A percentile compares a stretch with the other conserved stretches of the same genome.
Evolutionary conservation across 2,797 vertebrate genomes (phyloP).

Genomic region (Capromys pilorides): DNA sequence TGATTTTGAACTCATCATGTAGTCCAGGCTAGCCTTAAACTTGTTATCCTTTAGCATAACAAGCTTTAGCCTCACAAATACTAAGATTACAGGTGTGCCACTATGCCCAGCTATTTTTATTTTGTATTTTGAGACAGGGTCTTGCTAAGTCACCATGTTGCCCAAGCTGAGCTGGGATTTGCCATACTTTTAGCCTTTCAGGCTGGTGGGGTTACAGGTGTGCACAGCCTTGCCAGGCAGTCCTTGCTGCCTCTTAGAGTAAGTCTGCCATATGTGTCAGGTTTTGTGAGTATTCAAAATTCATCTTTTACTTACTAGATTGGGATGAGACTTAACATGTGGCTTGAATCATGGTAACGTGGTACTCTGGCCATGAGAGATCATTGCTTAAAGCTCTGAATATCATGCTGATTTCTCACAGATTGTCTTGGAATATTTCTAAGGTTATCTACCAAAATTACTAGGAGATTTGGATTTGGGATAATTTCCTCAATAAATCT

Average conservation of each 20-base stretch:
- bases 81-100: background rate
- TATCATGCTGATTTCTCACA: background rate
- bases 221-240: background rate
- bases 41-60: background rate
- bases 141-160: background rate
- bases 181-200: background rate
- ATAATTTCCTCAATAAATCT: constrained; percentile 7
- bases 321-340: background rate
- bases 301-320: background rate
- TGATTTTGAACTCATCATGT: background rate
- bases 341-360: background rate
- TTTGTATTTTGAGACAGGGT: background rate
- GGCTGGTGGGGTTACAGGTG: background rate
- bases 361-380: background rate
- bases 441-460: background rate
- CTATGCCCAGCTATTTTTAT: background rate
- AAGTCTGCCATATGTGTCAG: background rate
- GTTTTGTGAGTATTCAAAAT: background rate
- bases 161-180: background rate
- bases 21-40: background rate
- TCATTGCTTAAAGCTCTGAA: background rate
- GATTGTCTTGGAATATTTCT: constrained; percentile 12
- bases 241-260: background rate
- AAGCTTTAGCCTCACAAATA: background rate
- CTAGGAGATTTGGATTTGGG: background rate